Conservation (phyloP, 2,888 invertebrate species). For the Fragum fragum region DNA sequence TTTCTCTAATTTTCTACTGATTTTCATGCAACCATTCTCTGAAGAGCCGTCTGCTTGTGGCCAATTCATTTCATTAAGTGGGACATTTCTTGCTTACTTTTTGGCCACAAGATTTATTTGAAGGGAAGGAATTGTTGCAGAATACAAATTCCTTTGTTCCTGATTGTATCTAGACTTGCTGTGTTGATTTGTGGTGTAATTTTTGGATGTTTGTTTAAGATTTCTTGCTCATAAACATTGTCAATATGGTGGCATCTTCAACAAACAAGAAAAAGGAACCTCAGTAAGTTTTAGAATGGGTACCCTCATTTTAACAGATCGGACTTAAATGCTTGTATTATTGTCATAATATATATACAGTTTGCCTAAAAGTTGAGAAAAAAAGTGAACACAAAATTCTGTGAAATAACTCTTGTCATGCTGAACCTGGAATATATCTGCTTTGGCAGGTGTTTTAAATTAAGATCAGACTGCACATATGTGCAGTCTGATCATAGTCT, state of each 20-base stretch:
- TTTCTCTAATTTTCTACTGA: background rate
- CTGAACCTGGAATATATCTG: no score
- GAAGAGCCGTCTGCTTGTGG: background rate
- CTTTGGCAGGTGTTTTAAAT: no score
- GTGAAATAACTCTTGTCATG: no score
- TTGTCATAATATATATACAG: no score
- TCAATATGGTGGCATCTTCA: slow-evolving; percentile 8
- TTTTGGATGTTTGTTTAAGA: background rate
- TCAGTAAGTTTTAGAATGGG: slow-evolving; percentile 19
- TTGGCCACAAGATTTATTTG: slow-evolving; percentile 1
- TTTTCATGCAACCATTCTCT: slow-evolving; percentile 7
- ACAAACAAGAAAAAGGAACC: slow-evolving; percentile 22
- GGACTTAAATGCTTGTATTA: no score
- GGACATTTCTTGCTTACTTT: background rate
- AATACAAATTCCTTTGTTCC: background rate
- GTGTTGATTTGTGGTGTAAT: background rate
- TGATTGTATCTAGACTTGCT: background rate
- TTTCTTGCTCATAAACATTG: background rate
- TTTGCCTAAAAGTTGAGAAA: no score
- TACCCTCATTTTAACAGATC: no score
- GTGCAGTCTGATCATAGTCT: no score
- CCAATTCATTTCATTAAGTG: slow-evolving; percentile 6
- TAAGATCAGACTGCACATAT: no score
- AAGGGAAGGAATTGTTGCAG: slow-evolving; percentile 1
- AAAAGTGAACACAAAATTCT: no score